Conservation (phyloP, 2,797 vertebrate species). For the Pangasius krempfi region DNA sequence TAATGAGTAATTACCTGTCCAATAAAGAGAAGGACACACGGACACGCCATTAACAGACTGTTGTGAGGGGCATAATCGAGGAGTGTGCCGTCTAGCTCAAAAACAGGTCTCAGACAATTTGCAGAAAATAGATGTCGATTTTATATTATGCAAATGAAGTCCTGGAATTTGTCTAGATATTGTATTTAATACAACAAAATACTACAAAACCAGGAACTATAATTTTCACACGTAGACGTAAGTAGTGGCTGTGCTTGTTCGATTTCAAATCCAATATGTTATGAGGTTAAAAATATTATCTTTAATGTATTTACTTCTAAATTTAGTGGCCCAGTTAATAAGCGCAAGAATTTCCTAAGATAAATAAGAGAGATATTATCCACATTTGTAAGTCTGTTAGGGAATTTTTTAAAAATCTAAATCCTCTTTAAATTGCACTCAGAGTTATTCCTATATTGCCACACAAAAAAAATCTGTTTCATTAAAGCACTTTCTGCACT, state of each 20-base stretch:
- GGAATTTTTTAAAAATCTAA: neutral
- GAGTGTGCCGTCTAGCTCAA: neutral
- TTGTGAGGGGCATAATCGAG: conserved; percentile 37
- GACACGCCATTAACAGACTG: conserved; percentile 42
- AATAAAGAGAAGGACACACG: conserved; percentile 66
- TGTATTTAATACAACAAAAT: neutral
- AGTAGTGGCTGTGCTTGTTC: neutral
- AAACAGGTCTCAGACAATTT: conserved; percentile 16
- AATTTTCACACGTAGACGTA: neutral
- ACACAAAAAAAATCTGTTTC: too few species aligned
- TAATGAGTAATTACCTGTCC: conserved; percentile 55
- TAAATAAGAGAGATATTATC: neutral
- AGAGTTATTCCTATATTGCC: neutral
- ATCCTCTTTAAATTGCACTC: neutral
- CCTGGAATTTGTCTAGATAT: neutral
- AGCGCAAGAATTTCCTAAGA: neutral
- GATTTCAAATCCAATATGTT: neutral
- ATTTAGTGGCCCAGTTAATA: neutral
- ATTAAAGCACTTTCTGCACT: neutral
- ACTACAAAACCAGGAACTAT: neutral
- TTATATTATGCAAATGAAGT: conserved; percentile 8
- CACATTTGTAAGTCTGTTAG: neutral
- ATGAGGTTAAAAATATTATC: neutral
- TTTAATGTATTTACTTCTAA: neutral
- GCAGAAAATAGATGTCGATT: conserved; percentile 27